Conservation (phyloP, 2,888 invertebrate genomes). For the Dynastes maya region DNA sequence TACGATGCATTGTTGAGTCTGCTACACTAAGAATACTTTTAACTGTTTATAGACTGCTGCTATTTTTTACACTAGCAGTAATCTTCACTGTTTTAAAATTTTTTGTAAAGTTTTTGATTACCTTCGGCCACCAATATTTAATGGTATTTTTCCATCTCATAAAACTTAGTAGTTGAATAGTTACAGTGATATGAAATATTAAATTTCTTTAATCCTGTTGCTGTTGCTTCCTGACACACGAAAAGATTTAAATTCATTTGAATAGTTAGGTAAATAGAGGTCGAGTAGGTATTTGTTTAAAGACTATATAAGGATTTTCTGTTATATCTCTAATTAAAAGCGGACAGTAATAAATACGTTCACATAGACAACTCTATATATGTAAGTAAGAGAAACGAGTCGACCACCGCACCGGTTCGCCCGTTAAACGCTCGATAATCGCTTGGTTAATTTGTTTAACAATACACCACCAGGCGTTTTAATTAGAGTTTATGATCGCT, state of each 20-base stretch:
- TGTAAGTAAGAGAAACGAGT: slow-evolving; percentile 23
- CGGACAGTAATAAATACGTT: slow-evolving; percentile 37
- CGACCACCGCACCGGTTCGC: slow-evolving; percentile 28
- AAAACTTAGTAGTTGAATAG: no score
- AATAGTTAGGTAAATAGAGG: neutral
- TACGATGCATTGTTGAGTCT: no score
- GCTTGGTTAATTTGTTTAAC: slow-evolving; percentile 46
- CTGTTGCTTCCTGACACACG: neutral
- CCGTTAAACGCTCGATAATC: slow-evolving; percentile 31
- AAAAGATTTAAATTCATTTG: slow-evolving; percentile 14
- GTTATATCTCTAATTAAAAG: slow-evolving; percentile 29
- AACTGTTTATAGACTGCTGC: no score
- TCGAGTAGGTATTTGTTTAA: slow-evolving; percentile 10
- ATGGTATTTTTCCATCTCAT: no score
- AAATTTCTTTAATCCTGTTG: no score
- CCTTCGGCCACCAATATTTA: no score
- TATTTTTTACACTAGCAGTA: no score
- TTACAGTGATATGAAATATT: no score
- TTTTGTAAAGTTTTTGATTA: no score
- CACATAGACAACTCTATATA: slow-evolving; percentile 36
- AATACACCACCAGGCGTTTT: slow-evolving; percentile 42
- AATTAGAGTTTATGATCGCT: slow-evolving; percentile 46
- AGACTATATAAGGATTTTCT: neutral
- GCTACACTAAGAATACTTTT: no score
- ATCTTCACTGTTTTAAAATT: no score